Percentiles rank a stretch among this genome's conserved stretches.
These are phyloP conservation scores for Sus cebifrons DNA, from an alignment of 2,797 vertebrate species.

Conservation along the genomic window DNA sequence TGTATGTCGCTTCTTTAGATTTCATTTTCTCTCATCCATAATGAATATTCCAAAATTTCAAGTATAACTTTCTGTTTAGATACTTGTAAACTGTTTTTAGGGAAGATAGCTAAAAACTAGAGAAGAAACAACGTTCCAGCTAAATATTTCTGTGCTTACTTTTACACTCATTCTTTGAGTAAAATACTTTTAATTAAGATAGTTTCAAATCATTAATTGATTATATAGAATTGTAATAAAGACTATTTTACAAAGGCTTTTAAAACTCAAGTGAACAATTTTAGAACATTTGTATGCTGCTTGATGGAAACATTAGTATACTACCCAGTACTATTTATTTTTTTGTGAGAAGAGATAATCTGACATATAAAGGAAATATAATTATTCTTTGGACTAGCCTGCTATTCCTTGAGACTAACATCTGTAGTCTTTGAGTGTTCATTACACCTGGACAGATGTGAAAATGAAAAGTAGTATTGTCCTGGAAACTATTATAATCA, in stretches of 20 bases:
- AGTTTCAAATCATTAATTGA: conserved; percentile 13
- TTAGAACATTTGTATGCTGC: not conserved
- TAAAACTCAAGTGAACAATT: conserved; percentile 40
- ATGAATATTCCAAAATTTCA: not conserved
- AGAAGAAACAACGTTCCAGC: conserved; percentile 6
- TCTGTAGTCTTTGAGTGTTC: not conserved
- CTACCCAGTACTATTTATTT: not conserved
- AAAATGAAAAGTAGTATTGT: conserved; percentile 19
- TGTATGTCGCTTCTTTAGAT: not conserved
- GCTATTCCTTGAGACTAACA: not conserved
- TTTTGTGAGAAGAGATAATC: conserved; percentile 43
- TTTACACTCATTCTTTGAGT: conserved; percentile 7
- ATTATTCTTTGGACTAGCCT: not conserved
- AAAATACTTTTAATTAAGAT: conserved; percentile 47
- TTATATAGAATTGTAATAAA: conserved; percentile 31
- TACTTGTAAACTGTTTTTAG: not conserved
- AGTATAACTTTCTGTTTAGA: conserved; percentile 1
- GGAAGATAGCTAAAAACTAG: not conserved
- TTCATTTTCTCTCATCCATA: conserved; percentile 19
- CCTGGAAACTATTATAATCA: conserved; percentile 4
- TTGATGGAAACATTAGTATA: not conserved
- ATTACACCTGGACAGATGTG: not conserved
- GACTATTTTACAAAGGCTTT: not conserved
- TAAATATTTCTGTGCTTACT: conserved; percentile 21
- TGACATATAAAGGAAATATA: not conserved